Percentiles rank a stretch among this genome's conserved stretches.
These are phyloP conservation scores for Samia ricini DNA, from an alignment of 1,140 invertebrate species.

Conservation along the genomic window DNA sequence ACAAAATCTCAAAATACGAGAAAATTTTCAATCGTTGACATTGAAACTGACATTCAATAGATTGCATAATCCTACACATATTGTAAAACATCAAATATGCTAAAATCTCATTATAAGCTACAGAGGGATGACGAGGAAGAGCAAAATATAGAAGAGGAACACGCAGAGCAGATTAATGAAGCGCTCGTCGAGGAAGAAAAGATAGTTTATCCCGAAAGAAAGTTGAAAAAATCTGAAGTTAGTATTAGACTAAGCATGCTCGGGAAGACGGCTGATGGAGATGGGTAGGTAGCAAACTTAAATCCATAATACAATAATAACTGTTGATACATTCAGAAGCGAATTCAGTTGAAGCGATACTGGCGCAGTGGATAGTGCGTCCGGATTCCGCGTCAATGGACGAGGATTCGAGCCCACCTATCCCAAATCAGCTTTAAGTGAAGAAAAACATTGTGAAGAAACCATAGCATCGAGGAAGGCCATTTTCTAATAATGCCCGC, in stretches of 20 bases:
- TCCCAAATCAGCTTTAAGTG: no score
- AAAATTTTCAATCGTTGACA: background rate
- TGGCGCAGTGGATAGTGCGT: no score
- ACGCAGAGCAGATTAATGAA: slow-evolving; percentile 18
- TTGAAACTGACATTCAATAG: background rate
- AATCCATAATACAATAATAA: background rate
- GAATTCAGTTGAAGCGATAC: no score
- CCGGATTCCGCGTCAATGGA: no score
- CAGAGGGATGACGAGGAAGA: slow-evolving; percentile 17
- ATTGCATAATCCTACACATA: background rate
- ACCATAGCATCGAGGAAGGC: no score
- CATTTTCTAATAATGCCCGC: no score
- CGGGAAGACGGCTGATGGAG: slow-evolving; percentile 62
- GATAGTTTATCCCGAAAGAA: slow-evolving; percentile 24
- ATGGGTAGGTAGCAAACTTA: slow-evolving; percentile 38
- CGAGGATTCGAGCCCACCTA: no score
- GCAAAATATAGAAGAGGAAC: slow-evolving; percentile 23
- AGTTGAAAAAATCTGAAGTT: slow-evolving; percentile 50
- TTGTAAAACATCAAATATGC: slow-evolving; percentile 31
- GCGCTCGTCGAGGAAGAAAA: slow-evolving; percentile 10
- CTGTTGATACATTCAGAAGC: no score
- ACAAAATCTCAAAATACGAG: background rate
- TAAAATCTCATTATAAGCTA: slow-evolving; percentile 52
- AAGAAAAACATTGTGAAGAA: no score
- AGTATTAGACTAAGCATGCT: slow-evolving; percentile 56